Base-by-base conservation (phyloP, 2,113 vertebrate species). In the Onychostoma macrolepis region DNA sequence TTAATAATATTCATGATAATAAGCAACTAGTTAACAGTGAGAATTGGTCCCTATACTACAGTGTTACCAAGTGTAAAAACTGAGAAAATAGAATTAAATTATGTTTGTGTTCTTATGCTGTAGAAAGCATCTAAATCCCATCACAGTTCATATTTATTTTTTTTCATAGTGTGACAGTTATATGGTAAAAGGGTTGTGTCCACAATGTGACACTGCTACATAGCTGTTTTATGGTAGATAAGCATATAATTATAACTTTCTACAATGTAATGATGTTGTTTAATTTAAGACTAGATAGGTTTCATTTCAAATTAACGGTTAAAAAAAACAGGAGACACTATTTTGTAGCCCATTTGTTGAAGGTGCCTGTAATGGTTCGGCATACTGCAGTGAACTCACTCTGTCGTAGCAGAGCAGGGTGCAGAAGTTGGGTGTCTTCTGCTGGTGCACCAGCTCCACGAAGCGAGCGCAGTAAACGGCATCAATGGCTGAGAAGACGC, bases 391-490 rank as follows among this genome's bases (percentile, higher is more conserved):
- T 30, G n/a, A 63, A 86, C 96, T 96, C 93, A 99, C 98, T 94
- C 98, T 93, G 91, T 99, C 98, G 48, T 99, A 99, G 91, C 98
- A 99, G 76, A 99, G 95, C 45, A 99, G 96, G 0, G 98, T 99
- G 90, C 98, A 99, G 95, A 99, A 99, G 94, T 99, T 99, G 75
- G 96, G 98, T 0, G 98, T 99, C 94, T 99, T 99, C 94, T 99
- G 98, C 91, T 99, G 97, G 94, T 99, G 98, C 88, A 99, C 98
- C 83, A 99, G 93, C 94, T 99, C 98, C 15, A 99, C 98, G 21
- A 99, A 99, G 92, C 97, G 97, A 88, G 98, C 98, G 80, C 98
- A 99, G 93, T 99, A 99, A 85, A 99, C 97, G 0, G 98, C 98
- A 81, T 99, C 98, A 83, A 99, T 99, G 91, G 98, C 97, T 6